Evolutionary conservation across 2,113 vertebrate genomes (phyloP), one percentile per base, ranked within the genome.

Genomic region (Chloropsis cyanopogon): DNA sequence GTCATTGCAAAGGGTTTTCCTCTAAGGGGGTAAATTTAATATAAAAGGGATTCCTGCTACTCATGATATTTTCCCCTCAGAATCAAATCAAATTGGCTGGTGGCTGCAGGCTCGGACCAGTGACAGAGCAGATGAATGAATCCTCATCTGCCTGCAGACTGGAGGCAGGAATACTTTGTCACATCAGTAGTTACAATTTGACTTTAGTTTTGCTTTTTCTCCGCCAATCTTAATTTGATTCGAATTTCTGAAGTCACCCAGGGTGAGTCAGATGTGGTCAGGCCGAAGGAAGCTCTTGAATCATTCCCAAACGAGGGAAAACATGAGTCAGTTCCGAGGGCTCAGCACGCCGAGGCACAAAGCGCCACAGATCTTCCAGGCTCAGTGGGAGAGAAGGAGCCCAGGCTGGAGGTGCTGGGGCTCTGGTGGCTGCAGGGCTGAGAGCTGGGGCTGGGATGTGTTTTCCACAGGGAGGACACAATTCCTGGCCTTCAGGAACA

Each of bases 211-310:
- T 88, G 63, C 18, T 69, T 82, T 92, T 91, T 65, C 69, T 56
- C 41, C 47, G 12, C 35, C 54, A 61, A 12, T 64, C 35, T 93
- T 41, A 11, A 33, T 88, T 95, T 53, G 23, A 41, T 56, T 83
- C 20, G 53, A 41, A 78, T 63, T 88, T 90, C 76, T 72, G 41
- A 92, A 93, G 72, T 90, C 53, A 57, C 52, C 14, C 79, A 11
- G 53, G 35, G 80, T 92, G 94, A 96, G 56, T 96, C 94, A 96
- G 69, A 71, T 37, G 76, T 86, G 86, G 68, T 84, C 56, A 84
- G 86, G 60, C 66, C 76, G 71, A 47, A 93, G 81, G 77, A 90
- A 88, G 80, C 16, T 86, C 79, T 84, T 77, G 82, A 96, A 90
- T 90, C n/a, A 11, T 82, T 93, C 76, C 82, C 60, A 90, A 86